Base-by-base conservation (phyloP, 2,797 vertebrate genomes). In the Morelia viridis region DNA sequence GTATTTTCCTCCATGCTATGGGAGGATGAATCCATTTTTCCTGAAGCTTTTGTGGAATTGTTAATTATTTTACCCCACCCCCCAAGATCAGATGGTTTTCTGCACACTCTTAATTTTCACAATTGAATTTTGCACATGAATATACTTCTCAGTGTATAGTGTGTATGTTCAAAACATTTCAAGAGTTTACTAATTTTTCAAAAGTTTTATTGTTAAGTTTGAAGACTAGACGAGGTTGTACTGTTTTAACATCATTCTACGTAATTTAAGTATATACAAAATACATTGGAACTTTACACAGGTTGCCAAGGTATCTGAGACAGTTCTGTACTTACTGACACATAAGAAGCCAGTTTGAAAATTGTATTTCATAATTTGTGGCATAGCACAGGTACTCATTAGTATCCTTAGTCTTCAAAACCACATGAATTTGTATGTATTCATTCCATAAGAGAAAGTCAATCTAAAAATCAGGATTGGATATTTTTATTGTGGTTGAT, bases 161-260 rank as follows among this genome's bases (percentile, higher is more conserved):
- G 22, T 24, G 9, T 80, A 46, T 90, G 89, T 94, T 93, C 92
- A 91, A 96, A 89, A 76, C 87, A 91, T 96, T 95, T 94, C 89
- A 94, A 96, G 95, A 96, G 91, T 60, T 58, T 87, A 91, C 90
- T 94, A 89, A 93, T 97, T 97, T 98, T 98, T 98, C 96, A 97
- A 98, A 98, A 97, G 95, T 98, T 98, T 98, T 98, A 98, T 98
- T 98, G 97, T 97, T 97, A 97, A 98, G 96, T 97, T 97, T 97
- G 96, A 98, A 97, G 97, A 98, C 97, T 98, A 97, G 97, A 98
- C 98, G 97, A 97, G 97, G 95, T 98, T 92, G 96, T 98, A 98
- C 97, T 97, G 96, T 95, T 97, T 97, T 97, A 98, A 98, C 98
- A 98, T 97, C 91, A 92, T 97, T 96, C 97, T 98, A 98, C 96